Evolutionary conservation across 1,140 invertebrate genomes (phyloP), one percentile per base, ranked within the genome.

Genomic region (Globodera ellingtonae): DNA sequence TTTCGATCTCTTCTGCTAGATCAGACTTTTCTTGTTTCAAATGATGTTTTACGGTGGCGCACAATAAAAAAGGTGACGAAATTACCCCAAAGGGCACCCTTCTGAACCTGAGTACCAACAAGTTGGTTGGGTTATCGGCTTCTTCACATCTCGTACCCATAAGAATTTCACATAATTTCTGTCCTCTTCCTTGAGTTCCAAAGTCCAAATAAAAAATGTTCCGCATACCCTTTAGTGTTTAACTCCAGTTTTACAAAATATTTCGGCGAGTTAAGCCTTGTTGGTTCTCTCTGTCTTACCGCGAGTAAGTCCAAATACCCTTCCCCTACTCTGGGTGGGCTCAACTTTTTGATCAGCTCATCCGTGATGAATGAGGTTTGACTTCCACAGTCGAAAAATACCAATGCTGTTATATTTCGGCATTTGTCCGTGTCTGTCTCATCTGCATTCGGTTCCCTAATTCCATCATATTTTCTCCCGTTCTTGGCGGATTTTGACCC

Each of bases 201-300:
- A n/a, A 35, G 47, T 48, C 35, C 47, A 72, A 72, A 72, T 15
- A 72, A 9, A 47, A 50, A 72, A 44, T 72, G 71, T 62, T 62
- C 56, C 2, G 13, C 15, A 62, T 18, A 62, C 5, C 56, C 56
- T 18, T 62, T 62, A 18, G 9, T 59, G 9, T 59, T 15, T 59
- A 59, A 59, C 13, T 59, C 56, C 4, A 59, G 9, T 18, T 59
- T 59, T 59, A 59, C 13, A 15, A 15, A 59, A 15, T 59, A 59
- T 59, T 59, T 59, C 4, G 56, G 56, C 15, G 56, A 59, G 15
- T 59, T 59, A 59, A 59, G 4, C 15, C 56, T 59, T 15, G 56
- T 59, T 18, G 56, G 56, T 9, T 5, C 15, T 59, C 6, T 8
- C 56, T 59, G 56, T 4, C 56, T 9, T 4, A 59, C 15, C 9